Evolutionary conservation across 2,797 vertebrate genomes (phyloP), one percentile per base, ranked within the genome.

Genomic region (Paedocypris micromegethes): DNA sequence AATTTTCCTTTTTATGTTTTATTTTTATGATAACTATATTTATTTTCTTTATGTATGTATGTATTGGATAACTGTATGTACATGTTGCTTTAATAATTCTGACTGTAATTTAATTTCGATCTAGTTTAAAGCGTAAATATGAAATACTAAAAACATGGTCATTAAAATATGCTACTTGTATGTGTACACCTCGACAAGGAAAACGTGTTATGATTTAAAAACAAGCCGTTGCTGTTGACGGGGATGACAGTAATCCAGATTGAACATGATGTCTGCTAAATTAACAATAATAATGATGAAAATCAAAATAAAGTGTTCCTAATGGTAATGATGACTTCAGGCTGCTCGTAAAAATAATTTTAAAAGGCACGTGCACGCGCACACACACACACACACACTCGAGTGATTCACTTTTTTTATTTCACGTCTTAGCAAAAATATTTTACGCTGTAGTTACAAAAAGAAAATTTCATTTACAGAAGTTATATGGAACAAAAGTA

Each of bases 41-140:
- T 89, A 86, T 90, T 90, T 89, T 88, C 80, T 83, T 89, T 86
- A 86, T 84, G 86, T 91, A 87, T 85, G 88, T 89, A 87, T 85
- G 88, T 89, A 88, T 88, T 87, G 88, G 86, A 90, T 88, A 89
- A 86, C 80, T 81, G 88, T 90, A 85, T 82, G 86, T 89, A 90
- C 82, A 83, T 79, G 87, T 90, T 88, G 69, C 2, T 86, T 89
- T 89, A 90, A 89, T 89, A 83, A 77, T 88, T 89, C 81, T 80
- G 76, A 84, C 84, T 86, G 79, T 79, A 85, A 84, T 87, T 88
- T 87, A 72, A 84, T 89, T 88, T 89, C 23, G 66, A 86, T 85
- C 81, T 87, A 80, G 86, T 87, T 89, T 85, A 80, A 87, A 88
- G 83, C 84, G 78, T 85, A 81, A 86, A 86, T 86, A 88, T 85